Conservation (phyloP, 2,797 vertebrate genomes). For the Furcifer pardalis region DNA sequence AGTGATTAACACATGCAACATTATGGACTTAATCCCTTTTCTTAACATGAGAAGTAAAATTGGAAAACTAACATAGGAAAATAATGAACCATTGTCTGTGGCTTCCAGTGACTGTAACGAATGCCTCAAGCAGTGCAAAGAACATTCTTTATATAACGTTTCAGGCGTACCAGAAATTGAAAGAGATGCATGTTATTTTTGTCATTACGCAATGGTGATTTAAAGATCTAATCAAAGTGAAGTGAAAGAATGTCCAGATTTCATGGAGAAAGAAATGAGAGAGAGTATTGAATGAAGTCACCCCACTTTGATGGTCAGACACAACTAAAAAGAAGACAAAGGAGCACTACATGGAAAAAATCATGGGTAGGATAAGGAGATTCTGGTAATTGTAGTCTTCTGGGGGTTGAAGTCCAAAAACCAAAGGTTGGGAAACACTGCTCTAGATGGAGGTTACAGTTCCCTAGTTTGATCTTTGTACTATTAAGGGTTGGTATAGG, state of each 20-base stretch:
- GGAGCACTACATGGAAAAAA: background rate
- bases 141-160: background rate
- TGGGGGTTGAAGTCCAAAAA: no score
- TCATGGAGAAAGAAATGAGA: background rate
- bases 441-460: background rate
- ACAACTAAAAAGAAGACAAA: background rate
- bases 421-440: no score
- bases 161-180: background rate
- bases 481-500: background rate
- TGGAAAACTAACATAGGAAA: background rate
- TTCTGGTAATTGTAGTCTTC: background rate
- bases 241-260: background rate
- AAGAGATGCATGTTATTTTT: background rate
- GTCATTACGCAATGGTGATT: background rate
- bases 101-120: background rate
- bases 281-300: background rate
- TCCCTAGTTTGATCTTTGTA: slow-evolving; percentile 1
- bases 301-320: background rate
- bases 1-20: background rate
- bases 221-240: background rate
- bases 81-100: background rate
- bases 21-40: slow-evolving; percentile 48
- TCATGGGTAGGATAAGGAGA: background rate
- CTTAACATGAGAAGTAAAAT: slow-evolving; percentile 55
- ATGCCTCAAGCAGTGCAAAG: background rate